Evolutionary conservation across 2,888 invertebrate genomes (phyloP), one percentile per base, ranked within the genome.

Genomic region (Tiphia femorata): DNA sequence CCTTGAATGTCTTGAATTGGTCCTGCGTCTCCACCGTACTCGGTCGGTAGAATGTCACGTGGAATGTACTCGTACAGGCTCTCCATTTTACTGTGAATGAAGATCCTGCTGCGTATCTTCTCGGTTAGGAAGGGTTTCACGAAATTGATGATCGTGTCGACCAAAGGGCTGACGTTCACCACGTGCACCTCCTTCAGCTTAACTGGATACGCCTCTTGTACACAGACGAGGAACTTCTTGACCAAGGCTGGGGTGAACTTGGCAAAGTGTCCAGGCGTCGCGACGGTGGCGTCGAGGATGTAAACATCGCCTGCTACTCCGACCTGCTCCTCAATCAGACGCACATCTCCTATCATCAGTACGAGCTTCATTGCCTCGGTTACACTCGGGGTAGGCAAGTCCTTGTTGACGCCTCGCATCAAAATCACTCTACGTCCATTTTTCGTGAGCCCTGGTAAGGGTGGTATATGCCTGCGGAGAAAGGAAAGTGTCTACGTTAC

Each of bases 281-380:
- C 93, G 23, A 92, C 91, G 20, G 89, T 87, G 0, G 94, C 94
- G 73, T 94, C 94, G 42, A 94, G 82, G 55, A 95, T 87, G 79
- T 93, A 94, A 10, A 94, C 89, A 76, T 95, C 94, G 0, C 94
- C 94, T 1, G 93, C 93, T 0, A 95, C 94, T 23, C 94, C 94
- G 4, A 90, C 89, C 67, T 87, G 87, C 82, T 93, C 93, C 68
- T 93, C 94, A 20, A 86, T 87, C 53, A 95, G 83, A 51, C 94
- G 89, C 7, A 94, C 86, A 77, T 95, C 94, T 10, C 94, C 94
- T 72, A 94, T 88, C 94, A 95, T 95, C 12, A 94, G 85, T 0
- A 92, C 90, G 14, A 93, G 85, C 38, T 94, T 94, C 90, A 93
- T 92, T 30, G 90, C 90, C 67, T 94, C 93, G 3, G 91, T 87